phyloP scores from a whole-genome alignment of 2,888 invertebrate genomes.

The Cetonia aurata region DNA sequence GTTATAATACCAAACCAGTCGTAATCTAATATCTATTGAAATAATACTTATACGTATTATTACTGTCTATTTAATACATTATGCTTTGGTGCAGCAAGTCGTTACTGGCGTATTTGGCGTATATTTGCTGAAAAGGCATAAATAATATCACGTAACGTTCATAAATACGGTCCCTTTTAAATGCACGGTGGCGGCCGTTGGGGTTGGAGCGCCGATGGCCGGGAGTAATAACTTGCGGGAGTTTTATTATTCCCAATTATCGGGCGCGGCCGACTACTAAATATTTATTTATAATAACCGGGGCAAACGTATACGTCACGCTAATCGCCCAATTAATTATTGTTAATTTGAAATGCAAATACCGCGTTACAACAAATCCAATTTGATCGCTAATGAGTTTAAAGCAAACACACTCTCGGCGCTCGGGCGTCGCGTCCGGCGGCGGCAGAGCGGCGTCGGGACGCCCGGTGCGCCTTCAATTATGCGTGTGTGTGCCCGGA shows the following conservation, averaged over 20 bases:
- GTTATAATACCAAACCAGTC: too few relatives aligned
- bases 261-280: constrained; percentile 45
- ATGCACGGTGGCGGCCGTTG: too few relatives aligned
- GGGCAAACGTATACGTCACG: constrained; percentile 60
- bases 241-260: constrained; percentile 47
- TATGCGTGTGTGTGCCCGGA: constrained; percentile 45
- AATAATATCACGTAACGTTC: constrained; percentile 24
- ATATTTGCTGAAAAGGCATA: constrained; percentile 27
- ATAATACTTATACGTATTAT: too few relatives aligned
- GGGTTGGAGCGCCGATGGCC: background rate
- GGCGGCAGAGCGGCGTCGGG: constrained; percentile 47
- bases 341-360: constrained; percentile 66
- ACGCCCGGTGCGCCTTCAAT: constrained; percentile 41
- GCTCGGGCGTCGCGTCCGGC: constrained; percentile 36
- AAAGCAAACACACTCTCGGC: constrained; percentile 61
- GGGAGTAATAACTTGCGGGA: constrained; percentile 45
- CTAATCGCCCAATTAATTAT: constrained; percentile 66
- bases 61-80: too few relatives aligned
- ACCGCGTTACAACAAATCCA: constrained; percentile 65
- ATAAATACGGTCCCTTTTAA: constrained; percentile 15
- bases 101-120: background rate
- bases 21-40: too few relatives aligned
- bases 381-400: constrained; percentile 64
- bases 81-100: too few relatives aligned
- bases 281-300: constrained; percentile 54